Conservation (phyloP, 37 sponge, comb jelly and placozoan species). For the Eunapius fragilis region DNA sequence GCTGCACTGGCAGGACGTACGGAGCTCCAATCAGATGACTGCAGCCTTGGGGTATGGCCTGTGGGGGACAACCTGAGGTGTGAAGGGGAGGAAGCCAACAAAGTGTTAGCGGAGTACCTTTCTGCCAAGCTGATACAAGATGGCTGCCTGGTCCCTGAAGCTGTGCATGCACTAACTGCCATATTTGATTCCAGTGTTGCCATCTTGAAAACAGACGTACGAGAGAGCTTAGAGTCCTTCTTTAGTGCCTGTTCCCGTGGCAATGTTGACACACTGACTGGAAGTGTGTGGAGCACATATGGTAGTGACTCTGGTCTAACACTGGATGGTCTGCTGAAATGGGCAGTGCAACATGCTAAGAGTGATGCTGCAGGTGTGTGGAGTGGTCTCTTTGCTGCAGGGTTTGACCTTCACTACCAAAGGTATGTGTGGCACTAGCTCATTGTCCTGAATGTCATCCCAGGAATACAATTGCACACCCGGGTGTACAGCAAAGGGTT, state of each 20-base stretch:
- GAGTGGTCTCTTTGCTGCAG: conserved; percentile 72
- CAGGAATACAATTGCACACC: too few relatives aligned
- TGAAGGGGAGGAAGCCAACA: conserved; percentile 51
- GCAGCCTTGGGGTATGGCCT: conserved; percentile 12
- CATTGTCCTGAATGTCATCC: too few relatives aligned
- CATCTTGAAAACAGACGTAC: background rate
- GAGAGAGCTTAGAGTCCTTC: conserved; percentile 12
- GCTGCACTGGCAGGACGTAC: conserved; percentile 12
- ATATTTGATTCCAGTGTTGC: conserved; percentile 31
- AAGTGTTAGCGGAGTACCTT: conserved; percentile 41
- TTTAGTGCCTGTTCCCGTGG: conserved; percentile 16
- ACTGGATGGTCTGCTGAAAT: conserved; percentile 40
- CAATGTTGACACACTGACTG: background rate
- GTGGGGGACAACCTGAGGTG: conserved; percentile 36
- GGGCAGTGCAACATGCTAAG: conserved; percentile 16
- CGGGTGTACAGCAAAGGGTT: too few relatives aligned
- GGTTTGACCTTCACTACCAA: conserved; percentile 78
- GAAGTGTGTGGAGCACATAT: conserved; percentile 15
- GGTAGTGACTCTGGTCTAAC: conserved; percentile 22
- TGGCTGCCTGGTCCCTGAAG: background rate
- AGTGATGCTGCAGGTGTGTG: conserved; percentile 49
- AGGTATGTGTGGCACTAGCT: conserved; percentile 33
- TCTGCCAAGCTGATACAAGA: conserved; percentile 10
- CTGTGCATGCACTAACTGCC: background rate
- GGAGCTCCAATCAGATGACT: conserved; percentile 18